phyloP scores from a whole-genome alignment of 2,797 vertebrate species.

The Anguilla obscura region DNA sequence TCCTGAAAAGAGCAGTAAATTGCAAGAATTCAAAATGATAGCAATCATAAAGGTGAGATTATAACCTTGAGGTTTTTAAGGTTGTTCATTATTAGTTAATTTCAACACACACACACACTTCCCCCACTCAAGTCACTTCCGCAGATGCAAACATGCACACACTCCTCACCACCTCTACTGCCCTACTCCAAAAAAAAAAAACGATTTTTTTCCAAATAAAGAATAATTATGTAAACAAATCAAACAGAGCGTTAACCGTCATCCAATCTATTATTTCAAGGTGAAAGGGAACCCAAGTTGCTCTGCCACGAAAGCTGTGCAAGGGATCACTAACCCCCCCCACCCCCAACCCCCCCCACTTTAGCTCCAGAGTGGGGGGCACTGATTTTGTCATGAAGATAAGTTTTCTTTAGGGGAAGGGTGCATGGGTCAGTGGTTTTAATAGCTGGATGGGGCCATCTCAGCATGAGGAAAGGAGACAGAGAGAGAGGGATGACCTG shows the following conservation, averaged over 20 bases:
- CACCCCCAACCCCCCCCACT: not conserved
- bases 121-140: slow-evolving; percentile 52
- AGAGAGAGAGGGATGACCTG: slow-evolving; percentile 57
- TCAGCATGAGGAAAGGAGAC: slow-evolving; percentile 60
- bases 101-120: slow-evolving; percentile 27
- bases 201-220: not conserved
- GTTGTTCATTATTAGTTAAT: slow-evolving; percentile 56
- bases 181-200: not conserved
- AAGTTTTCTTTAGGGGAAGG: slow-evolving; percentile 24
- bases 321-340: not conserved
- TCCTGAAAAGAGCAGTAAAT: slow-evolving; percentile 69
- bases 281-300: slow-evolving; percentile 6
- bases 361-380: not conserved
- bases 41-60: slow-evolving; percentile 48
- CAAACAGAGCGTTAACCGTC: not conserved
- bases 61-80: slow-evolving; percentile 55
- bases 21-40: slow-evolving; percentile 59
- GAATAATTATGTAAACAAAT: not conserved
- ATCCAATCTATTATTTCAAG: slow-evolving; percentile 5
- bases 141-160: slow-evolving; percentile 45
- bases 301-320: slow-evolving; percentile 9
- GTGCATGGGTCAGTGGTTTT: slow-evolving; percentile 27
- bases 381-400: slow-evolving; percentile 18
- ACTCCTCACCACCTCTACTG: slow-evolving; percentile 30
- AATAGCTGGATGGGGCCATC: slow-evolving; percentile 39